phyloP scores from a whole-genome alignment of 1,140 invertebrate genomes.

The Saccostrea echinata region DNA sequence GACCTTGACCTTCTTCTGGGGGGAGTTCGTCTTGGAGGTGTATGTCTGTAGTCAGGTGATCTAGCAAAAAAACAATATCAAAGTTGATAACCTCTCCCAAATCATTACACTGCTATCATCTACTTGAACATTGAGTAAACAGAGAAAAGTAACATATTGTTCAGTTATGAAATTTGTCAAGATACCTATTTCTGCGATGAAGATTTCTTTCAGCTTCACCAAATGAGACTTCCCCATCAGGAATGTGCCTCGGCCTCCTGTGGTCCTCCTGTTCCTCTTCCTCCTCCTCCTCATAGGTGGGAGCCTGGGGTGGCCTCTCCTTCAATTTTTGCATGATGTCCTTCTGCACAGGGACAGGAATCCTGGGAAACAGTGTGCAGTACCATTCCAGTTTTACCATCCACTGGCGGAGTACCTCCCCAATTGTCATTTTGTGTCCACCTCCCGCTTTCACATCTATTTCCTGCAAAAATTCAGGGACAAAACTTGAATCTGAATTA shows the following conservation, averaged over 20 bases:
- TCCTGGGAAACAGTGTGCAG: constrained; percentile 97
- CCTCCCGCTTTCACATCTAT: constrained; percentile 98
- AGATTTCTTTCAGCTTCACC: constrained; percentile 80
- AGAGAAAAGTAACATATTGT: too few species aligned
- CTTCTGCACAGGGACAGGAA: constrained; percentile 99
- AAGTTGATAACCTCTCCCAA: too few species aligned
- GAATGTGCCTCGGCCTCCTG: constrained; percentile 73
- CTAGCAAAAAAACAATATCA: background rate
- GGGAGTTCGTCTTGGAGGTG: constrained; percentile 37
- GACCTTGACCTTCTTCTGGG: constrained; percentile 52
- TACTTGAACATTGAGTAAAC: too few species aligned
- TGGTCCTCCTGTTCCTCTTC: constrained; percentile 10
- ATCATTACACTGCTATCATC: too few species aligned
- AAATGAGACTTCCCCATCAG: constrained; percentile 82
- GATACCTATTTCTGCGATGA: constrained; percentile 56
- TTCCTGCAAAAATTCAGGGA: constrained; percentile 82
- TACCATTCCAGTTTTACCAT: constrained; percentile 96
- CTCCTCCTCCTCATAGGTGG: constrained; percentile 38
- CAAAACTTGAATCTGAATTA: constrained; percentile 11
- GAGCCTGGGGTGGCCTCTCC: constrained; percentile 49
- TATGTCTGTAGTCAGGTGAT: constrained; percentile 31
- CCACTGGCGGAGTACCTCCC: constrained; percentile 95
- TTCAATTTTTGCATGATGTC: constrained; percentile 75
- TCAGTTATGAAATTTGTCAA: too few species aligned
- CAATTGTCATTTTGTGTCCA: constrained; percentile 95